phyloP scores from a whole-genome alignment of 2,113 vertebrate genomes.

The Cheilinus undulatus region DNA sequence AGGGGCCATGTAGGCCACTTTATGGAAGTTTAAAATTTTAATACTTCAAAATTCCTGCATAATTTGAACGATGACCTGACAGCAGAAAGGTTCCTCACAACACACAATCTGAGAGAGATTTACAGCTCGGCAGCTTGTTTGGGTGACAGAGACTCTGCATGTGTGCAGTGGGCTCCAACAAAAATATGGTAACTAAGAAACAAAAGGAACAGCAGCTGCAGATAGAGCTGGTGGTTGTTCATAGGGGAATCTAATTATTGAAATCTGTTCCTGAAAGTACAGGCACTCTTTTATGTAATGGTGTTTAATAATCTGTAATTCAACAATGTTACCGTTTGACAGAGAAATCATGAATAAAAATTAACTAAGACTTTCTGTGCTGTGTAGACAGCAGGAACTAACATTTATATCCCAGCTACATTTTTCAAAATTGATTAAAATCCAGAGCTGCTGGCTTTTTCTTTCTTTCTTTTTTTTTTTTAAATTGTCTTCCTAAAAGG shows the following conservation, averaged over 20 bases:
- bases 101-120: conserved; percentile 40
- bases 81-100: conserved; percentile 50
- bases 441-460: neutral
- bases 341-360: conserved; percentile 40
- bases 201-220: neutral
- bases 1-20: conserved; percentile 80
- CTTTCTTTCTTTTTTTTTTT: conserved; percentile 29
- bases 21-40: conserved; percentile 84
- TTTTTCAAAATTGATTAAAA: conserved; percentile 56
- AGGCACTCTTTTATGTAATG: conserved; percentile 26
- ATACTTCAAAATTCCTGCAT: conserved; percentile 78
- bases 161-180: conserved; percentile 17
- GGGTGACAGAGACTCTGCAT: neutral
- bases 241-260: conserved; percentile 9
- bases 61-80: conserved; percentile 76
- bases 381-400: conserved; percentile 18
- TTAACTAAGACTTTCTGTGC: conserved; percentile 1
- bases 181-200: neutral
- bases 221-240: conserved; percentile 11
- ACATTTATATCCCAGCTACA: conserved; percentile 53
- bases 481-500: conserved; percentile 61
- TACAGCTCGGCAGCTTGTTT: too few relatives aligned
- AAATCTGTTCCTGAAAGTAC: conserved; percentile 11
- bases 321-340: conserved; percentile 23
- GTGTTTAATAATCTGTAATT: conserved; percentile 42